These are phyloP conservation scores for Oikopleura vanhoeffeni DNA, from an alignment of 23 tunicate genomes.

Conservation along the genomic window DNA sequence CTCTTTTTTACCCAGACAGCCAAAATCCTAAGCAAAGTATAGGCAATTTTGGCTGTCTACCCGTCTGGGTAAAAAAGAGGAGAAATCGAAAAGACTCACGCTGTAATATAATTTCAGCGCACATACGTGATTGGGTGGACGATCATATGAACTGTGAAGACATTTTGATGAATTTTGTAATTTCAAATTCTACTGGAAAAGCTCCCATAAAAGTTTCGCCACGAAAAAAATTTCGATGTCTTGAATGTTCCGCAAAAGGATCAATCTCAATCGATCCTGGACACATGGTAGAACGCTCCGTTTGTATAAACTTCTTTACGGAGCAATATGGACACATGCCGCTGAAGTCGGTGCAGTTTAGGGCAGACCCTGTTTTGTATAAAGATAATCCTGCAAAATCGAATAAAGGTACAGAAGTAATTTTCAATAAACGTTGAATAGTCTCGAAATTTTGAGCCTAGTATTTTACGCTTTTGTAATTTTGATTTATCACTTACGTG, in stretches of 20 bases:
- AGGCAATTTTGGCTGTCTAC: too few relatives aligned
- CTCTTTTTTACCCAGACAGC: too few relatives aligned
- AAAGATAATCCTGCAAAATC: constrained; percentile 26
- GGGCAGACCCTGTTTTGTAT: constrained; percentile 68
- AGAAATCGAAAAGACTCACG: too few relatives aligned
- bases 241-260: constrained; percentile 43
- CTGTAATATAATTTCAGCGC: constrained; percentile 21
- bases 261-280: constrained; percentile 56
- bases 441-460: too few relatives aligned
- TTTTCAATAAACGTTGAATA: too few relatives aligned
- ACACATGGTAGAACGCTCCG: constrained; percentile 79
- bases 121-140: constrained; percentile 58
- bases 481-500: too few relatives aligned
- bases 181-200: constrained; percentile 58
- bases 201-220: constrained; percentile 91
- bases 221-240: constrained; percentile 67
- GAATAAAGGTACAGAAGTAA: neutral
- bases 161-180: constrained; percentile 67
- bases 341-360: constrained; percentile 41
- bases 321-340: constrained; percentile 42
- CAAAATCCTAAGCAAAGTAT: too few relatives aligned
- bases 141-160: constrained; percentile 95
- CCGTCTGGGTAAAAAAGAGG: too few relatives aligned
- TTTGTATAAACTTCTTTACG: constrained; percentile 18
- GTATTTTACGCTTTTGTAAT: too few relatives aligned